phyloP scores from a whole-genome alignment of 2,888 invertebrate genomes.

The Plutella xylostella region DNA sequence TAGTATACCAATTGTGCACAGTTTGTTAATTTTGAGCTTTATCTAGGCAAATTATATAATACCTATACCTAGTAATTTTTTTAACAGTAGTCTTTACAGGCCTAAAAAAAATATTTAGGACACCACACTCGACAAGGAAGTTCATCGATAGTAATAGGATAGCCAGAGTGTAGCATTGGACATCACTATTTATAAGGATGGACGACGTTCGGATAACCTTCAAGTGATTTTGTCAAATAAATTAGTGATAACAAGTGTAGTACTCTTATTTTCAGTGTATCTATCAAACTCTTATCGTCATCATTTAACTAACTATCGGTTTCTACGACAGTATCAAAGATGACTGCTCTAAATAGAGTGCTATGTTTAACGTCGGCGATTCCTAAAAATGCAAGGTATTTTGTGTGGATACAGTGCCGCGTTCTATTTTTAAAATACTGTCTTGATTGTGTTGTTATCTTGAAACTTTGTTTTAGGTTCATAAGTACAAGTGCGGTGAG shows the following conservation, averaged over 20 bases:
- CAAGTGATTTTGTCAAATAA: conserved; percentile 61
- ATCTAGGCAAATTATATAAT: no score
- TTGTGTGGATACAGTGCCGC: neutral
- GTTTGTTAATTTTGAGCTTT: no score
- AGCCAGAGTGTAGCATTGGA: no score
- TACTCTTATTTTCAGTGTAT: conserved; percentile 24
- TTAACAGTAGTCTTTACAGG: no score
- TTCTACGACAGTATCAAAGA: conserved; percentile 24
- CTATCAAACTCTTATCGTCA: neutral
- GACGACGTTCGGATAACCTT: conserved; percentile 63
- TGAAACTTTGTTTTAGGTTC: conserved; percentile 43
- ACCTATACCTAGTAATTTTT: no score
- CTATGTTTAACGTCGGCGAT: conserved; percentile 38
- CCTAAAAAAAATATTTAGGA: no score
- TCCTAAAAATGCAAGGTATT: conserved; percentile 52
- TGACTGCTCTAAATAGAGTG: conserved; percentile 54
- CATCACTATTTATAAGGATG: no score
- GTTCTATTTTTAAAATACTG: neutral
- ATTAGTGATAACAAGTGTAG: conserved; percentile 49
- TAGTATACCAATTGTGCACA: no score
- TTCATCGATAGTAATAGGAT: no score
- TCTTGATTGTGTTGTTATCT: conserved; percentile 23
- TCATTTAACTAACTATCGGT: conserved; percentile 16
- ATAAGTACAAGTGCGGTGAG: conserved; percentile 46
- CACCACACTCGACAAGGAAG: no score